These are phyloP conservation scores for Falco peregrinus DNA, from an alignment of 2,797 vertebrate genomes.

Conservation along the genomic window DNA sequence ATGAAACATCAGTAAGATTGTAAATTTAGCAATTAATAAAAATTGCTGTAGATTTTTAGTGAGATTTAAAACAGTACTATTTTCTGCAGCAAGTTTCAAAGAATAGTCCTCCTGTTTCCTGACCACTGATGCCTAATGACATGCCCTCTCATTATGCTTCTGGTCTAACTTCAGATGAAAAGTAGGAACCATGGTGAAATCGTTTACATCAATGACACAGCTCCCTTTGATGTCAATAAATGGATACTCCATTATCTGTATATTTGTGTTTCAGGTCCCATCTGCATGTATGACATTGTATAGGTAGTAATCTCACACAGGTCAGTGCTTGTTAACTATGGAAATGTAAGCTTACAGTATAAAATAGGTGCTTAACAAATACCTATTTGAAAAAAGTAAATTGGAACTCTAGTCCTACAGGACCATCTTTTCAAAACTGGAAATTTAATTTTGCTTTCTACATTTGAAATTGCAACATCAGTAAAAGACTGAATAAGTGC, in stretches of 20 bases:
- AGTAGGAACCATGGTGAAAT: neutral
- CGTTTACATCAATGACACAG: neutral
- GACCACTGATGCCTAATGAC: neutral
- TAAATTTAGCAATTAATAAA: neutral
- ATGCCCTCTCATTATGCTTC: accelerated
- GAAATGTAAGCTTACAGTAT: neutral
- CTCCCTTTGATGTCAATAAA: neutral
- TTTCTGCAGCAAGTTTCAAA: neutral
- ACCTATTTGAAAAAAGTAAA: neutral
- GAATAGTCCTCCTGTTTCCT: neutral
- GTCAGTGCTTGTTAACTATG: neutral
- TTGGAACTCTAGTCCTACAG: neutral
- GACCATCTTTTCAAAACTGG: neutral
- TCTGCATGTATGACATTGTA: neutral
- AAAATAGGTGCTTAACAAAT: neutral
- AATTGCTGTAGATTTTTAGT: neutral
- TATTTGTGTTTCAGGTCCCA: neutral
- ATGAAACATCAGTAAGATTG: neutral
- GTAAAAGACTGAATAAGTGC: neutral
- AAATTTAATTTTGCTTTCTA: neutral
- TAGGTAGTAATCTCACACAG: neutral
- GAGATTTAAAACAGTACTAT: neutral
- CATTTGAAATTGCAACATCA: neutral
- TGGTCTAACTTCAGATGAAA: neutral
- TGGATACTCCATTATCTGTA: neutral